Evolutionary conservation across 2,113 vertebrate species (phyloP).

Genomic region (Peromyscus leucopus): DNA sequence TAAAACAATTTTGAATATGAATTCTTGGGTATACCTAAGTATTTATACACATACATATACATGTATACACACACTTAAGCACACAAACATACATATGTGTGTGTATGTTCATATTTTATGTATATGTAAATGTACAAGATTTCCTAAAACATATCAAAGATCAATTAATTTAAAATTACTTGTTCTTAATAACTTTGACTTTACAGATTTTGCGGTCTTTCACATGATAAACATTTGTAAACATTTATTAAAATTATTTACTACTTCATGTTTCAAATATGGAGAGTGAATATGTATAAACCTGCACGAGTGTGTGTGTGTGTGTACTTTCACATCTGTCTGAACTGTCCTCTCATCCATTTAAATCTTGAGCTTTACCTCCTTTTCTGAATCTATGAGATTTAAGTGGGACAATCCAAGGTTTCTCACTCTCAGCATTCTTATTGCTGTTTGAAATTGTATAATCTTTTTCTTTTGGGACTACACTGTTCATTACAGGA

Average conservation of each 20-base stretch:
- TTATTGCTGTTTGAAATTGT: background rate
- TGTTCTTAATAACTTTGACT: background rate
- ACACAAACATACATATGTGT: background rate
- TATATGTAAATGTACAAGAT: background rate
- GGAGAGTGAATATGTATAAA: background rate
- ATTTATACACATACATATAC: background rate
- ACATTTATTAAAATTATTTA: constrained; percentile 5
- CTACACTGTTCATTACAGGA: background rate
- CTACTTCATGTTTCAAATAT: background rate
- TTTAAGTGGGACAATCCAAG: rapidly evolving
- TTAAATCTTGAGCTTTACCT: background rate
- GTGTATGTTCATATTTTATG: background rate
- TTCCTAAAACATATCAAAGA: background rate
- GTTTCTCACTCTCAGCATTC: background rate
- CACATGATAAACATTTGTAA: background rate
- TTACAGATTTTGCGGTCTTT: no score
- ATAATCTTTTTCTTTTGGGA: background rate
- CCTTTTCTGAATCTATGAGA: background rate
- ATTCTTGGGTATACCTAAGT: background rate
- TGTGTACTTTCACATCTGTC: background rate
- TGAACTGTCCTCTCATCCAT: background rate
- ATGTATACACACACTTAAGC: no score
- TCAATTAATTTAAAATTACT: background rate
- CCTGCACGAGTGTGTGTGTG: background rate
- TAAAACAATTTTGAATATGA: background rate